Percentiles rank a stretch among this genome's conserved stretches.
Evolutionary conservation across 1,140 invertebrate species (phyloP).

Genomic region (Drosophila watanabei): DNA sequence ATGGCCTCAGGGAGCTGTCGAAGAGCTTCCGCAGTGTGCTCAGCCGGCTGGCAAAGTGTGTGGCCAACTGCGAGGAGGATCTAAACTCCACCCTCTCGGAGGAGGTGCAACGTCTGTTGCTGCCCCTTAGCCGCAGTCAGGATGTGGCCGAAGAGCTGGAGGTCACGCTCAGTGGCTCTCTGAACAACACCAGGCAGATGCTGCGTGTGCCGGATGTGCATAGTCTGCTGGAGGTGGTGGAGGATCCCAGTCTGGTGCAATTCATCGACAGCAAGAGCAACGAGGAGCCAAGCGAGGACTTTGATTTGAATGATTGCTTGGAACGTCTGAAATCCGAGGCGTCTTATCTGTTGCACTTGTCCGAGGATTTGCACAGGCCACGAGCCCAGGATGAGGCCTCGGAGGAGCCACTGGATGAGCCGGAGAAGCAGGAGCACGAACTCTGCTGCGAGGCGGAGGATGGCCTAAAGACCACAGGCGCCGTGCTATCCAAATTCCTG

Average conservation of each 20-base stretch:
- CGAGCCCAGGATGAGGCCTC: conserved; percentile 17
- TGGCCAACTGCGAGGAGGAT: conserved; percentile 91
- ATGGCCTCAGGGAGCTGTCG: conserved; percentile 80
- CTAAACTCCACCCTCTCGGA: conserved; percentile 90
- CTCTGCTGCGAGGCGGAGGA: conserved; percentile 77
- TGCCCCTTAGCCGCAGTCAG: conserved; percentile 64
- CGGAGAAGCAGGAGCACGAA: conserved; percentile 77
- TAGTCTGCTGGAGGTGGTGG: conserved; percentile 87
- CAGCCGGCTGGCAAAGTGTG: conserved; percentile 90
- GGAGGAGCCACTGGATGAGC: conserved; percentile 51
- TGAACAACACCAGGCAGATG: conserved; percentile 58
- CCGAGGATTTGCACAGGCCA: conserved; percentile 81
- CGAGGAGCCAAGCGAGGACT: conserved; percentile 81
- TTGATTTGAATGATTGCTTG: conserved; percentile 89
- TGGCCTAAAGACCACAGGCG: conserved; percentile 64
- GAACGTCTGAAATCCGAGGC: conserved; percentile 89
- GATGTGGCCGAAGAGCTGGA: conserved; percentile 66
- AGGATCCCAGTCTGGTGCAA: conserved; percentile 80
- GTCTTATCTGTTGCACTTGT: conserved; percentile 88
- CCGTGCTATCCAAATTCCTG: conserved; percentile 57
- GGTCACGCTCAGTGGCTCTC: conserved; percentile 56
- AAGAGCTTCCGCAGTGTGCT: conserved; percentile 86
- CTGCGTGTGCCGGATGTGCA: conserved; percentile 90
- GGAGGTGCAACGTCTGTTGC: conserved; percentile 86
- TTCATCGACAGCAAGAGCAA: conserved; percentile 81